phyloP scores from a whole-genome alignment of 2,888 invertebrate genomes.

The Cetonia aurata region DNA sequence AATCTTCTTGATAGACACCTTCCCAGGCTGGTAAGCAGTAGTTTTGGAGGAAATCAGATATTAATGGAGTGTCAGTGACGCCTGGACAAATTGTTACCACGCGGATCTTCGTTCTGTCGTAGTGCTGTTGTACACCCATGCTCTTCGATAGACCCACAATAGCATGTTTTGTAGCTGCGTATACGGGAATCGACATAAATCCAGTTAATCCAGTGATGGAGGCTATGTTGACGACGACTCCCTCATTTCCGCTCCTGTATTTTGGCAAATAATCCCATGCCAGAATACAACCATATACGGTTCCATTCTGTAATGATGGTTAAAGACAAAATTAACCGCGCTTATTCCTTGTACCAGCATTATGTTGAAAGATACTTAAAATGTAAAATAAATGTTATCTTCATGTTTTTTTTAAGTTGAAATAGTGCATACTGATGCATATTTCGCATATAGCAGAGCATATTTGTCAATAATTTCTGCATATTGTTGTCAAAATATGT shows the following conservation, averaged over 20 bases:
- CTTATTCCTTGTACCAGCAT: too few relatives aligned
- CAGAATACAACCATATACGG: constrained; percentile 64
- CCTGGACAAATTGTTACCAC: constrained; percentile 65
- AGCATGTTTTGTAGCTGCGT: constrained; percentile 63
- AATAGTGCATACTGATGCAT: too few relatives aligned
- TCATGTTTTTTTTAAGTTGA: too few relatives aligned
- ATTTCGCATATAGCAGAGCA: too few relatives aligned
- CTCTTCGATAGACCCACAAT: constrained; percentile 59
- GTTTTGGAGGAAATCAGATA: constrained; percentile 30
- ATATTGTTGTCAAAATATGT: too few relatives aligned
- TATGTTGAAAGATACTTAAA: too few relatives aligned
- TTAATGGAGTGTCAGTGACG: constrained; percentile 60
- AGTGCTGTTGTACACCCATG: constrained; percentile 58
- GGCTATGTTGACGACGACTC: constrained; percentile 67
- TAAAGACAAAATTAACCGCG: not conserved
- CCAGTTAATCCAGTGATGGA: constrained; percentile 64
- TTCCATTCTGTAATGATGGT: constrained; percentile 61
- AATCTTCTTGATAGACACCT: constrained; percentile 3
- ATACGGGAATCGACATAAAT: constrained; percentile 61
- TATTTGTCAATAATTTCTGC: too few relatives aligned
- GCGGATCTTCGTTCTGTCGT: constrained; percentile 62
- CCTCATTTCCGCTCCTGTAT: constrained; percentile 66
- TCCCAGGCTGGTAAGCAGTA: constrained; percentile 16
- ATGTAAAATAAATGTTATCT: too few relatives aligned
- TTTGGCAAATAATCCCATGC: constrained; percentile 66